phyloP scores from a whole-genome alignment of 1,140 invertebrate genomes.

The Pteromalus puparum region DNA sequence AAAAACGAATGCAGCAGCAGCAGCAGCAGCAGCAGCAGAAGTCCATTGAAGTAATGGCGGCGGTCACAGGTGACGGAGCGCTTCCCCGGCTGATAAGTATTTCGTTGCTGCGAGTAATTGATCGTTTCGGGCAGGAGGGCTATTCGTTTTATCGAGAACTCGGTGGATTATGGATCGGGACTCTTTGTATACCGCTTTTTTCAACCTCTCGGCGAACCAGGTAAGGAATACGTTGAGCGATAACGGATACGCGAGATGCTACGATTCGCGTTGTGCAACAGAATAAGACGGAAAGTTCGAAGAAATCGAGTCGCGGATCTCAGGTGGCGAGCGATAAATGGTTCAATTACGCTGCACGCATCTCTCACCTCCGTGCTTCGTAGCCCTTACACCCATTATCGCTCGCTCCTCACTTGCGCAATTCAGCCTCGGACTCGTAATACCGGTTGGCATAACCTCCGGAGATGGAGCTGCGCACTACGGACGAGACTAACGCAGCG shows the following conservation, averaged over 20 bases:
- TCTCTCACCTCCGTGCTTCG: constrained; percentile 3
- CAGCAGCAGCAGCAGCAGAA: not conserved
- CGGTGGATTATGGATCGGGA: constrained; percentile 14
- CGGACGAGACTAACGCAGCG: constrained; percentile 47
- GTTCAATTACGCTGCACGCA: constrained; percentile 33
- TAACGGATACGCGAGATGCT: not conserved
- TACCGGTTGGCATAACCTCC: constrained; percentile 46
- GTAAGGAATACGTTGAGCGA: not conserved
- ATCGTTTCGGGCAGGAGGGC: constrained; percentile 3
- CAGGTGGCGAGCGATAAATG: constrained; percentile 2
- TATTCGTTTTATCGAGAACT: constrained; percentile 31
- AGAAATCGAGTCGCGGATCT: not conserved
- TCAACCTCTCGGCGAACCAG: not conserved
- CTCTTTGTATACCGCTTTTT: not conserved
- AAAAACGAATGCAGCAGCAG: not conserved
- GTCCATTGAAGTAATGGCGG: constrained; percentile 36
- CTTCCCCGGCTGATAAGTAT: constrained; percentile 33
- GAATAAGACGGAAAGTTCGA: not conserved
- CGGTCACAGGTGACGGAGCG: constrained; percentile 46
- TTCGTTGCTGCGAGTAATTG: constrained; percentile 33
- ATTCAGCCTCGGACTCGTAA: constrained; percentile 37
- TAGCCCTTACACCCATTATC: not conserved
- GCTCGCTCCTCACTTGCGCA: not conserved
- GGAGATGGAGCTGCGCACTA: constrained; percentile 29
- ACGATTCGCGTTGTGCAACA: not conserved